These are phyloP conservation scores for Taenaris catops DNA, from an alignment of 2,888 invertebrate genomes.

Conservation along the genomic window DNA sequence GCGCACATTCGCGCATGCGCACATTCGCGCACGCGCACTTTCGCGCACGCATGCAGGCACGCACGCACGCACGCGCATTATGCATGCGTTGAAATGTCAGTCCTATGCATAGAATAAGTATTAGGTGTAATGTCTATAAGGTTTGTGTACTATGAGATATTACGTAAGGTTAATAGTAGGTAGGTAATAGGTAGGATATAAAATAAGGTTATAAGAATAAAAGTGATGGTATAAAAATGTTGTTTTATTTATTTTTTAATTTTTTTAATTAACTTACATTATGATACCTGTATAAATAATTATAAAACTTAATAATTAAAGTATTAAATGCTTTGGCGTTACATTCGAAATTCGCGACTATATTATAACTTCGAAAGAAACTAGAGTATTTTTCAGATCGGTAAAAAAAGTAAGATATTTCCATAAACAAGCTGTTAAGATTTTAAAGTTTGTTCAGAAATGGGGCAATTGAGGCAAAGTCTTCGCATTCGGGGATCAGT, in stretches of 20 bases:
- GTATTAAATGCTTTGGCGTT: constrained; percentile 31
- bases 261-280: constrained; percentile 13
- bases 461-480: constrained; percentile 88
- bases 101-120: too few species aligned
- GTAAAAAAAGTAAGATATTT: too few species aligned
- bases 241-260: constrained; percentile 14
- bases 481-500: constrained; percentile 91
- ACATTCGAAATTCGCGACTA: constrained; percentile 13
- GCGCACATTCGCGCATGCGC: too few species aligned
- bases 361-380: constrained; percentile 16
- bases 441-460: constrained; percentile 81
- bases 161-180: too few species aligned
- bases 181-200: too few species aligned
- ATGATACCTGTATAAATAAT: constrained; percentile 24
- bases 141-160: too few species aligned
- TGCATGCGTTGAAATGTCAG: too few species aligned
- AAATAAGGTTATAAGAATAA: constrained; percentile 2
- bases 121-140: too few species aligned
- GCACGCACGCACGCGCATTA: too few species aligned
- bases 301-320: constrained; percentile 20
- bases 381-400: constrained; percentile 20
- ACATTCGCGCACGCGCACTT: too few species aligned
- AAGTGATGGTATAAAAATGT: not conserved
- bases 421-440: too few species aligned
- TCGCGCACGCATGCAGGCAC: too few species aligned